Evolutionary conservation across 2,888 invertebrate species (phyloP), one percentile per base, ranked within the genome.

Genomic region (Mesorhabditis belari): DNA sequence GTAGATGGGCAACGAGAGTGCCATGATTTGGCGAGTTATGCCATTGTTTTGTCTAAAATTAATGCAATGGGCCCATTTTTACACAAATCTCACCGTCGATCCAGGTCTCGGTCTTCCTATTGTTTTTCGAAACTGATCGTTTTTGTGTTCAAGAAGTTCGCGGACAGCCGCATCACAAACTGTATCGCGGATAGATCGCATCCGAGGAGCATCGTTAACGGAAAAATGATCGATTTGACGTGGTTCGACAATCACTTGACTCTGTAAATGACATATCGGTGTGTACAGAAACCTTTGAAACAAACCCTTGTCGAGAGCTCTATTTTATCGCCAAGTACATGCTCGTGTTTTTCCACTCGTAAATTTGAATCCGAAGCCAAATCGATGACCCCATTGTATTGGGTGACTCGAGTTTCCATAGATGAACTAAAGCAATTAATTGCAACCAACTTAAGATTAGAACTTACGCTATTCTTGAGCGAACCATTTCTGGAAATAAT

Each of bases 361-460:
- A n/a, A 54, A 44, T 55, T 28, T 6, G 27, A 35, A 21, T 50
- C 28, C 24, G 63, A 56, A n/a, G 66, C 61, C 12, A 71, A 60
- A 58, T 71, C 71, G n/a, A 71, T 61, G 3, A 60, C 64, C 5
- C 71, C 71, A n/a, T 62, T 60, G 24, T 65, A 63, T n/a, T 65
- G 63, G 5, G 71, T 71, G 44, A 71, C 29, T 23, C 54, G 59
- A 3, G 55, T 25, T 35, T 71, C 69, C 71, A 71, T 69, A 52
- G 68, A 67, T 17, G 59, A 67, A 4, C 70, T 70, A 53, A 28
- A 57, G 49, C 29, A 19, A 29, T 19, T 3, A 17, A 9, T 24
- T 9, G 23, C n/a, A 49, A 6, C 5, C 21, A 27, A 54, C 26
- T 49, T 54, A 19, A 4, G 29, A 23, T 29, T 53, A 49, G 17